These are phyloP conservation scores for Drosophila flavopinicola DNA, from an alignment of 2,888 invertebrate species.

Conservation along the genomic window DNA sequence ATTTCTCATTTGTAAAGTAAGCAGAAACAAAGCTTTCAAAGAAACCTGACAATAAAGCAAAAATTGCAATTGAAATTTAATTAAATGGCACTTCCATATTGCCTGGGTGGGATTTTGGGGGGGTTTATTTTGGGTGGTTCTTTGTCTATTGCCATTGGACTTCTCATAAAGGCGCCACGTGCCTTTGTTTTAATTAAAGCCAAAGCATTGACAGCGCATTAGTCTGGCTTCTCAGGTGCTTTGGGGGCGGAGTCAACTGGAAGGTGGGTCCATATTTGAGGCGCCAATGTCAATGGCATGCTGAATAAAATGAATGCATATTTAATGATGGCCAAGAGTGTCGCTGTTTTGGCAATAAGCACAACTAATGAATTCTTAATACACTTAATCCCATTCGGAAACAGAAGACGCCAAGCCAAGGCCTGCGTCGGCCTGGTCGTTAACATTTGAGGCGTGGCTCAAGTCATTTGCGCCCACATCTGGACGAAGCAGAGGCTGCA, in stretches of 20 bases:
- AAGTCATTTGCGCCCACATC: conserved; percentile 42
- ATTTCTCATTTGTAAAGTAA: no score
- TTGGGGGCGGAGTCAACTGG: background rate
- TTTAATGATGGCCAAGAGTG: conserved; percentile 53
- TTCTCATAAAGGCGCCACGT: conserved; percentile 1
- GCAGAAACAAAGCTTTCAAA: no score
- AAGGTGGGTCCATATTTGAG: conserved; percentile 8
- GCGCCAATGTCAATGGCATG: conserved; percentile 35
- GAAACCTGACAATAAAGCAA: no score
- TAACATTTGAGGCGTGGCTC: conserved; percentile 18
- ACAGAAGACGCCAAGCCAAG: conserved; percentile 6
- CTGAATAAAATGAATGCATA: conserved; percentile 69
- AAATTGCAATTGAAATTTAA: conserved; percentile 15
- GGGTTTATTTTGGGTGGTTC: background rate
- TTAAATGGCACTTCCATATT: no score
- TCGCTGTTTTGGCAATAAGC: conserved; percentile 11
- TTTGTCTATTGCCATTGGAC: conserved; percentile 9
- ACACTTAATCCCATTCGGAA: conserved; percentile 61
- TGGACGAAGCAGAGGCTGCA: no score
- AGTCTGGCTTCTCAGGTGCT: conserved; percentile 26
- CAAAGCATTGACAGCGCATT: conserved; percentile 35
- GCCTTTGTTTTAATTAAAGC: conserved; percentile 33
- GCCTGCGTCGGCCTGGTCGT: conserved; percentile 14
- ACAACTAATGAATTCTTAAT: conserved; percentile 73
- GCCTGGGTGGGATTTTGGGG: no score